Conservation (phyloP, 2,113 vertebrate genomes). For the Hypanus sabinus region DNA sequence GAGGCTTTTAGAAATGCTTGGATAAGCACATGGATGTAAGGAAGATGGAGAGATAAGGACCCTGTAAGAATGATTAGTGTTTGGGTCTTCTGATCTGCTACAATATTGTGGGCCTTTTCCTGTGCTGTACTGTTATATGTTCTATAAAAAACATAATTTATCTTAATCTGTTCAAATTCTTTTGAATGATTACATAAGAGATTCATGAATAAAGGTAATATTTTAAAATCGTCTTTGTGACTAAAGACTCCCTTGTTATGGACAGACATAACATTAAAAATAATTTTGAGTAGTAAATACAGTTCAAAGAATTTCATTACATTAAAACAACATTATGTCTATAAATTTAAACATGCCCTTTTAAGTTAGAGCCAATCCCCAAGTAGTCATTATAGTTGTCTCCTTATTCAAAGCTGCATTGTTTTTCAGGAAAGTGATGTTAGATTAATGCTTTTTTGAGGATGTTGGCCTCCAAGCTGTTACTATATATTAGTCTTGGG, state of each 20-base stretch:
- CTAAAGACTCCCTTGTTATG: background rate
- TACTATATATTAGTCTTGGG: slow-evolving; percentile 12
- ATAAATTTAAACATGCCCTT: background rate
- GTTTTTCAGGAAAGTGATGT: background rate
- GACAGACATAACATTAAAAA: background rate
- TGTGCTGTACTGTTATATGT: too few species aligned
- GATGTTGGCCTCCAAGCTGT: slow-evolving; percentile 11
- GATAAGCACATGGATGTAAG: too few species aligned
- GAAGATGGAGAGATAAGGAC: too few species aligned
- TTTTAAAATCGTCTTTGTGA: background rate
- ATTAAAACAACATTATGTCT: slow-evolving; percentile 8
- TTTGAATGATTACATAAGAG: background rate
- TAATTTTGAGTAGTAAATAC: background rate
- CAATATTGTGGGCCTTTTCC: too few species aligned
- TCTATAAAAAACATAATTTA: background rate
- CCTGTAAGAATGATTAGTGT: too few species aligned
- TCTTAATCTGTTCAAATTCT: background rate
- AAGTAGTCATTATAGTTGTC: background rate
- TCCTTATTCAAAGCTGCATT: slow-evolving; percentile 6
- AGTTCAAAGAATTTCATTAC: background rate
- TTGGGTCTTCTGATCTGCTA: too few species aligned
- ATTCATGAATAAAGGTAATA: background rate
- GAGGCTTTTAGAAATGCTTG: too few species aligned
- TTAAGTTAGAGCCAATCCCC: background rate
- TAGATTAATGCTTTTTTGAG: background rate